Conservation (phyloP, 2,888 invertebrate genomes). For the Nesidiocoris tenuis region DNA sequence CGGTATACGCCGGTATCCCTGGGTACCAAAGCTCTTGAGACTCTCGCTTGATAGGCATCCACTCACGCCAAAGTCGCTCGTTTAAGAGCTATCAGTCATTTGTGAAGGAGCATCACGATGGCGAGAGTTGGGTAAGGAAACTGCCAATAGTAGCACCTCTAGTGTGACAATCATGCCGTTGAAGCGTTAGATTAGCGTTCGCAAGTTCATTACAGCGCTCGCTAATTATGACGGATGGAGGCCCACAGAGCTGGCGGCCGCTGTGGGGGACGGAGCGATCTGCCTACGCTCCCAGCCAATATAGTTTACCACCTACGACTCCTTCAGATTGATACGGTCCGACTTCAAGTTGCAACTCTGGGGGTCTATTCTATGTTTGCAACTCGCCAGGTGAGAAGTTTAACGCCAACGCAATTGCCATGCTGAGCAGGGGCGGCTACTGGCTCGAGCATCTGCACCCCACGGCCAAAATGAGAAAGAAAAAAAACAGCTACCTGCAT, state of each 20-base stretch:
- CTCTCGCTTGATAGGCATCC: not conserved
- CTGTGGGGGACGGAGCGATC: not conserved
- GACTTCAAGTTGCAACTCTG: too few relatives aligned
- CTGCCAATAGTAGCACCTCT: not conserved
- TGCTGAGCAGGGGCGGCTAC: too few relatives aligned
- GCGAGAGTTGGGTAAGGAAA: too few relatives aligned
- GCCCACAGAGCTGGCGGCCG: not conserved
- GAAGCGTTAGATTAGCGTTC: not conserved
- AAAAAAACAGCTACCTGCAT: too few relatives aligned
- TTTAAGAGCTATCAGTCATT: not conserved
- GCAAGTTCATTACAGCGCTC: not conserved
- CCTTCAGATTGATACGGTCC: not conserved
- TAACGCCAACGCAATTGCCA: too few relatives aligned
- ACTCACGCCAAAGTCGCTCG: not conserved
- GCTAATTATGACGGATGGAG: not conserved
- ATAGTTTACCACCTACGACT: too few relatives aligned
- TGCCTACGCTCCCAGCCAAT: too few relatives aligned
- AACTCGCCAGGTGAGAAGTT: too few relatives aligned
- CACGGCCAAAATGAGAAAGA: too few relatives aligned
- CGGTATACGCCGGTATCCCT: not conserved
- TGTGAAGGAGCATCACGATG: not conserved
- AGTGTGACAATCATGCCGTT: not conserved
- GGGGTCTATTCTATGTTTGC: too few relatives aligned
- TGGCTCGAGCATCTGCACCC: too few relatives aligned
- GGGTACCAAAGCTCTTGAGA: too few relatives aligned